Evolutionary conservation across 2,888 invertebrate genomes (phyloP).

Genomic region (Drosophila testacea): DNA sequence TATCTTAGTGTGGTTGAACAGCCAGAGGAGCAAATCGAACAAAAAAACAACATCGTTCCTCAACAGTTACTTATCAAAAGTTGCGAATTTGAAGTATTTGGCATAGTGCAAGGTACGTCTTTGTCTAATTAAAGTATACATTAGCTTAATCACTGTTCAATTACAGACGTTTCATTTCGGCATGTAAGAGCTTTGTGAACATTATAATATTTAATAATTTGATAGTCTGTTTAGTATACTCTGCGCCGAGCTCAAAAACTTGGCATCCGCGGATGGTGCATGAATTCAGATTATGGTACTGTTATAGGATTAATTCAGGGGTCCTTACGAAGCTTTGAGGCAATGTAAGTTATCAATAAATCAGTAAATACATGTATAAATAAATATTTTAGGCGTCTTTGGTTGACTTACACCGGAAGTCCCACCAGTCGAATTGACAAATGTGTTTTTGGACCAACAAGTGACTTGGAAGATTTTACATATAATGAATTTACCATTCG

Average conservation of each 20-base stretch:
- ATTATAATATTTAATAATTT: constrained; percentile 11
- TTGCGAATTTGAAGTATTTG: constrained; percentile 83
- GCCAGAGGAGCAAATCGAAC: not conserved
- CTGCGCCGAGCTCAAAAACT: constrained; percentile 86
- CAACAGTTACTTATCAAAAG: constrained; percentile 23
- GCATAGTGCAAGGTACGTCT: constrained; percentile 82
- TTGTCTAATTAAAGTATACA: not conserved
- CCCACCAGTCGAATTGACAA: constrained; percentile 91
- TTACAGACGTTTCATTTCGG: constrained; percentile 74
- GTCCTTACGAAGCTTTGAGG: constrained; percentile 84
- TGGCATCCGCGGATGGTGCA: constrained; percentile 88
- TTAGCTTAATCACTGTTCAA: not conserved
- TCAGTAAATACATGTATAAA: not conserved
- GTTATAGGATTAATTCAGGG: constrained; percentile 88
- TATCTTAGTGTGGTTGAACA: not conserved
- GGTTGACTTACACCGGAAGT: constrained; percentile 89
- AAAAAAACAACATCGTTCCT: not conserved
- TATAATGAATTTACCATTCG: constrained; percentile 86
- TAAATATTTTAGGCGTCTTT: constrained; percentile 74
- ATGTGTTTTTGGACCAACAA: constrained; percentile 89
- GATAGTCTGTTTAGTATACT: constrained; percentile 57
- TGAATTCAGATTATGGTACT: constrained; percentile 87
- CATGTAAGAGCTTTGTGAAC: constrained; percentile 52
- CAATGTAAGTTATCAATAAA: constrained; percentile 85
- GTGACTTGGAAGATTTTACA: constrained; percentile 86